A percentile compares a stretch with the other conserved stretches of the same genome.
phyloP scores from a whole-genome alignment of 2,888 invertebrate species.

The Dynastes grantii region DNA sequence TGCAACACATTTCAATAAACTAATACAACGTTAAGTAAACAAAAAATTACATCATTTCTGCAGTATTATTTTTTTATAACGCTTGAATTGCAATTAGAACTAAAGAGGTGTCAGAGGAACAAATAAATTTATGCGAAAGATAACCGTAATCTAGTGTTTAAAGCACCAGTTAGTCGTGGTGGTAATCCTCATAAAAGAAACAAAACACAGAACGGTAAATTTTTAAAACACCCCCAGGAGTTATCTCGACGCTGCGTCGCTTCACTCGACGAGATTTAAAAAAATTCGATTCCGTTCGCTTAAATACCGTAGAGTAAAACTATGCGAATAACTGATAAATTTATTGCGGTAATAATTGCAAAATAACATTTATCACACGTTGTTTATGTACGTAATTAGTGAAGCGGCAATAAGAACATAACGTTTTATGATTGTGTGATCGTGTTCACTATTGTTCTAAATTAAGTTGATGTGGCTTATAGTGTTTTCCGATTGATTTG shows the following conservation, averaged over 20 bases:
- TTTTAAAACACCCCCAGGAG: constrained; percentile 39
- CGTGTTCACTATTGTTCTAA: no score
- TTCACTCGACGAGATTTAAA: constrained; percentile 20
- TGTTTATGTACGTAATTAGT: no score
- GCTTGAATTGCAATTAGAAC: constrained; percentile 29
- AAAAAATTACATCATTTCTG: background rate
- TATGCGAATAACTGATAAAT: background rate
- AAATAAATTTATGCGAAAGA: constrained; percentile 27
- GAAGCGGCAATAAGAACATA: no score
- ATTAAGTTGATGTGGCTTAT: no score
- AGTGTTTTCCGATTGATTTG: no score
- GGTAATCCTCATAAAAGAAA: constrained; percentile 38
- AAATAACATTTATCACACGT: background rate
- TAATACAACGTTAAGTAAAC: no score
- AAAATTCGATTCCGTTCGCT: constrained; percentile 19
- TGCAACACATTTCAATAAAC: no score
- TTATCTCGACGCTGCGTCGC: constrained; percentile 5
- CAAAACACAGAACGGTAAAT: constrained; percentile 32
- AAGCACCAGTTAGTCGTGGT: constrained; percentile 29
- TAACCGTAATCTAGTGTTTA: constrained; percentile 35
- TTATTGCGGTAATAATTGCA: constrained; percentile 11
- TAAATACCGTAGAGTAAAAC: constrained; percentile 13
- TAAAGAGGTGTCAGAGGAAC: constrained; percentile 23
- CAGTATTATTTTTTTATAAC: background rate
- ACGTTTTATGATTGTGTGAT: no score